Conservation (phyloP, 2,113 vertebrate species). For the Chloroceryle aenea region DNA sequence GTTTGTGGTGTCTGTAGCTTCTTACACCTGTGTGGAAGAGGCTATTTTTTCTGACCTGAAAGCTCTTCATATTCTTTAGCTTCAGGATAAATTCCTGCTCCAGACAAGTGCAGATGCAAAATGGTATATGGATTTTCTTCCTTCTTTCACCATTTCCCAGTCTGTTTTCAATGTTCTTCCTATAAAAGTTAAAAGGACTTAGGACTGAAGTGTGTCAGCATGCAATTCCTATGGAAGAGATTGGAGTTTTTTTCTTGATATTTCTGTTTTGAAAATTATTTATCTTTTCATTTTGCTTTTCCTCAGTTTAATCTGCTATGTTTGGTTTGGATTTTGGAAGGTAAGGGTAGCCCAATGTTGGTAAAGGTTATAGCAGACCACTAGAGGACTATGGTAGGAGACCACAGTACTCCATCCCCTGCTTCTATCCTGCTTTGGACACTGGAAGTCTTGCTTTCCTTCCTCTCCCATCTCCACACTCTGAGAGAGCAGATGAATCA, state of each 20-base stretch:
- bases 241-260: fast-evolving
- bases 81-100: not conserved
- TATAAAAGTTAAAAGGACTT: not conserved
- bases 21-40: not conserved
- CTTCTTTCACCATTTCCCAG: not conserved
- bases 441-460: not conserved
- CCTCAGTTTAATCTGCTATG: not conserved
- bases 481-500: not conserved
- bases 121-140: not conserved
- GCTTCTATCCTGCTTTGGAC: not conserved
- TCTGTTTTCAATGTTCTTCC: not conserved
- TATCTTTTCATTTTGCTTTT: not conserved
- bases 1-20: not conserved
- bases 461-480: not conserved
- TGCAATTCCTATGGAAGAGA: not conserved
- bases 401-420: not conserved
- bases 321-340: not conserved
- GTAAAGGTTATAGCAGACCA: not conserved
- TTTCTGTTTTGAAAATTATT: not conserved
- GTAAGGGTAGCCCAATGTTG: not conserved
- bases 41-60: not conserved
- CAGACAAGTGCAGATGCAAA: not conserved
- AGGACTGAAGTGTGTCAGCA: not conserved
- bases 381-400: not conserved
- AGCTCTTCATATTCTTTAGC: not conserved